Evolutionary conservation across 2,888 invertebrate genomes (phyloP), one percentile per base, ranked within the genome.

Genomic region (Apamea sordens): DNA sequence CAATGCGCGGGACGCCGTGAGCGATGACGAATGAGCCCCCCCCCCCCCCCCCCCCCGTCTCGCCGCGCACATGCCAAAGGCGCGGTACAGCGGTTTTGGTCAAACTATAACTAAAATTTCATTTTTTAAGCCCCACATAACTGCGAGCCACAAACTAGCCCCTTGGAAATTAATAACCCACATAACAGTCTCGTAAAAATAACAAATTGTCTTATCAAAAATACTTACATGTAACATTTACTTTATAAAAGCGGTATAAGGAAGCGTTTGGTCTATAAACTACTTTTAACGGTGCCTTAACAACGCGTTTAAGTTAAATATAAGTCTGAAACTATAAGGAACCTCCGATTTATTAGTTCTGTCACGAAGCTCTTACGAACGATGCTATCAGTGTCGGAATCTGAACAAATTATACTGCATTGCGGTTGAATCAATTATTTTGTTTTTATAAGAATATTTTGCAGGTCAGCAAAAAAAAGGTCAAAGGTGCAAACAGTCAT

Each of bases 391-490:
- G 82, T 86, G 81, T 78, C 64, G 63, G 77, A 79, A 89, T 87
- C 86, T 84, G 76, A 88, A 88, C 82, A 88, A 90, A 89, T 86
- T 89, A 84, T 78, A 86, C 90, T 90, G 91, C 91, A 91, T 83
- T 91, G 91, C 91, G 82, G 91, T 72, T 69, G 56, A 69, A 81
- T 79, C 59, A 83, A 81, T 84, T 85, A 82, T 53, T 53, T 24
- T 47, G 6, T 56, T 77, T 65, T 67, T 59, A 36, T 0, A 10
- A 32, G 6, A 28, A 77, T 44, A 64, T 77, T 32, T 32, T 15
- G 65, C n/a, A 24, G 6, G 24, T 28, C 13, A 47, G 7, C 0
- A n/a, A 36, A n/a, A 64, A 56, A 47, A 24, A 76, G 11, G n/a
- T 74, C 24, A 7, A n/a, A 36, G 6, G 0, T 36, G 59, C n/a